These are phyloP conservation scores for Drosophila asahinai DNA, from an alignment of 1,140 invertebrate species.

Conservation along the genomic window DNA sequence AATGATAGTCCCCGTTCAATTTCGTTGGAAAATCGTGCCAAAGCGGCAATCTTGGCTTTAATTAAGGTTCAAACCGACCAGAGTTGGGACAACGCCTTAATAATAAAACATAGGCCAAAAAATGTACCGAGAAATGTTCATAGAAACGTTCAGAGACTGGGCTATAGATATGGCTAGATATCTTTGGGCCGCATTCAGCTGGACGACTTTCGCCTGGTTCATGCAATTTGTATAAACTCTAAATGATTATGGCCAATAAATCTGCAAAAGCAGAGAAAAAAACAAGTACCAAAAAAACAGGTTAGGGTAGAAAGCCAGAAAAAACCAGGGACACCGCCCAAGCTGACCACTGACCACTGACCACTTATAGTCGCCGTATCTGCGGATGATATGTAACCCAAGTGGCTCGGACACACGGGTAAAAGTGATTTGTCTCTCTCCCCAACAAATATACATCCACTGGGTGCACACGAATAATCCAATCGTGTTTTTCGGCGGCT, in stretches of 20 bases:
- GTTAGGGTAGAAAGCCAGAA: slow-evolving; percentile 75
- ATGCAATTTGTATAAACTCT: slow-evolving; percentile 69
- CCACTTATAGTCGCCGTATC: slow-evolving; percentile 21
- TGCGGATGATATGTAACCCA: slow-evolving; percentile 63
- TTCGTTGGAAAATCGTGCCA: slow-evolving; percentile 71
- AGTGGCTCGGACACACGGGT: slow-evolving; percentile 49
- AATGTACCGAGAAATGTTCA: slow-evolving; percentile 22
- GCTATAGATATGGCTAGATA: slow-evolving; percentile 23
- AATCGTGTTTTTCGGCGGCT: slow-evolving; percentile 54
- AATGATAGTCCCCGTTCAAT: slow-evolving; percentile 61
- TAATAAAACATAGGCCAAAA: slow-evolving; percentile 10
- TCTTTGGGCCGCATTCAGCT: slow-evolving; percentile 48
- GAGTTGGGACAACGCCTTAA: slow-evolving; percentile 70
- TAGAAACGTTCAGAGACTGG: slow-evolving; percentile 25
- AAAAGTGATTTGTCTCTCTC: slow-evolving; percentile 62
- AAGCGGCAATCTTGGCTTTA: slow-evolving; percentile 63
- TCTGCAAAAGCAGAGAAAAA: slow-evolving; percentile 36
- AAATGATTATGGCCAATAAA: slow-evolving; percentile 80
- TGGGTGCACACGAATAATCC: slow-evolving; percentile 13
- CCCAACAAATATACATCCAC: slow-evolving; percentile 37
- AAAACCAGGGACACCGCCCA: slow-evolving; percentile 66
- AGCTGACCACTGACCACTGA: slow-evolving; percentile 11
- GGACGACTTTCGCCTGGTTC: slow-evolving; percentile 70
- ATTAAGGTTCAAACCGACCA: slow-evolving; percentile 66
- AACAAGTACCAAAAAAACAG: slow-evolving; percentile 57